Conservation (phyloP, 2,113 vertebrate species). For the Hyperoodon ampullatus region DNA sequence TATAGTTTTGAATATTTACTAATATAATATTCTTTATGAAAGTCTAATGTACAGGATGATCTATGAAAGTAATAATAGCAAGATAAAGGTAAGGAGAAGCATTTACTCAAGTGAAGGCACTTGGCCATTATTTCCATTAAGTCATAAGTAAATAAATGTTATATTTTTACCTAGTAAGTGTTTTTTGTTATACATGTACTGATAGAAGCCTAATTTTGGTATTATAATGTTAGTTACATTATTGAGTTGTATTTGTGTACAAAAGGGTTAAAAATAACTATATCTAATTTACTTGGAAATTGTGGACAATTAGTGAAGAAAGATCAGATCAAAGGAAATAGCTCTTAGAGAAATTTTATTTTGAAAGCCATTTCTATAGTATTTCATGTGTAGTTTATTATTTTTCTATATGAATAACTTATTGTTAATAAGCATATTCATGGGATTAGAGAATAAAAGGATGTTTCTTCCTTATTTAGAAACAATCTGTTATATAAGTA, state of each 20-base stretch:
- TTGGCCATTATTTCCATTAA: background rate
- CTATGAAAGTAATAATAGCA: background rate
- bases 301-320: background rate
- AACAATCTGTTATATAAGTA: background rate
- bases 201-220: background rate
- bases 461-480: background rate
- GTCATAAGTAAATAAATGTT: background rate
- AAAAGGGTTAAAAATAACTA: background rate
- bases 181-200: background rate
- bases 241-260: background rate
- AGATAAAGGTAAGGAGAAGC: background rate
- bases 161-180: background rate
- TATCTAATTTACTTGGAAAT: background rate
- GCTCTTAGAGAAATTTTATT: conserved; percentile 2
- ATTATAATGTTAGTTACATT: background rate
- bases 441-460: background rate
- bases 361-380: background rate
- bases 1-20: conserved; percentile 15
- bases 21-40: background rate
- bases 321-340: conserved; percentile 4
- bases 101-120: background rate
- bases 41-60: background rate
- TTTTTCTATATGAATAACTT: conserved; percentile 20
- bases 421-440: background rate
- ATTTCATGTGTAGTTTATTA: background rate